These are phyloP conservation scores for Lepidocolaptes lacrymiger DNA, from an alignment of 2,797 vertebrate genomes.

Conservation along the genomic window DNA sequence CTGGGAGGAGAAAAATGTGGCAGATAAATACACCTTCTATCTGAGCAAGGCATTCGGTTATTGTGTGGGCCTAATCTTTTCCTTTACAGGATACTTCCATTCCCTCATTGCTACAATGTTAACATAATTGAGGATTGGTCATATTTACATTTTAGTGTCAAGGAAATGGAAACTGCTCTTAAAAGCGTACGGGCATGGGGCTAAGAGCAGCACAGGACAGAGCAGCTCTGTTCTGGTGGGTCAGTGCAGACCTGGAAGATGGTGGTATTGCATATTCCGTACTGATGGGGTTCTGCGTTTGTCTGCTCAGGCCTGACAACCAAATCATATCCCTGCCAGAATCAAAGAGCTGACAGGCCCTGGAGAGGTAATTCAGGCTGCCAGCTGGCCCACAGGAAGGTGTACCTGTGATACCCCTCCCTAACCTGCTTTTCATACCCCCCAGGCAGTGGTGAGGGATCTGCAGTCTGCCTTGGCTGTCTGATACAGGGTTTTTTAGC, in stretches of 20 bases:
- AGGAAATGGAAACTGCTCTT: not conserved
- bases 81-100: not conserved
- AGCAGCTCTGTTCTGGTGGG: not conserved
- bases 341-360: not conserved
- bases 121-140: not conserved
- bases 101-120: not conserved
- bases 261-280: not conserved
- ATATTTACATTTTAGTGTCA: not conserved
- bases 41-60: slow-evolving; percentile 1
- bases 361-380: not conserved
- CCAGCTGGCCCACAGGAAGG: not conserved
- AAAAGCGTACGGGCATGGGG: not conserved
- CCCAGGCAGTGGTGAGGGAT: not conserved
- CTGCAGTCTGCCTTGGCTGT: not conserved
- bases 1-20: not conserved
- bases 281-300: not conserved
- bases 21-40: slow-evolving; percentile 31
- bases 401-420: not conserved
- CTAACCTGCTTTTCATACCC: not conserved
- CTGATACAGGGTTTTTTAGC: not conserved
- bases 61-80: slow-evolving; percentile 15
- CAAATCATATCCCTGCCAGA: not conserved
- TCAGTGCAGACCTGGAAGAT: not conserved
- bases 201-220: not conserved
- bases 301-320: not conserved